Conservation (phyloP, 2,797 vertebrate genomes). For the Rhabdophis nuchalis region DNA sequence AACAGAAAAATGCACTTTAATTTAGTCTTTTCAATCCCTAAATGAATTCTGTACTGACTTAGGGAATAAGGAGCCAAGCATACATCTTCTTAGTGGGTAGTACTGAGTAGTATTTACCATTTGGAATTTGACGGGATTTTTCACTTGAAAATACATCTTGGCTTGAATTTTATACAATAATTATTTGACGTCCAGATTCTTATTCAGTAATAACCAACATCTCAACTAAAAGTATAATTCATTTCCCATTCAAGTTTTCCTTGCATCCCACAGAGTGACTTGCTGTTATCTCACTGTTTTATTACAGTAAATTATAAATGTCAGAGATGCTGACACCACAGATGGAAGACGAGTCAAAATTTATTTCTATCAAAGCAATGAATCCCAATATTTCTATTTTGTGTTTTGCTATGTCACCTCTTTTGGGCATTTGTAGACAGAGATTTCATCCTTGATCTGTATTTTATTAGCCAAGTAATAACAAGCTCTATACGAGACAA, state of each 20-base stretch:
- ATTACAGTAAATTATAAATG: slow-evolving; percentile 32
- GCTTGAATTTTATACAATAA: background rate
- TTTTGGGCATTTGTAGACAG: background rate
- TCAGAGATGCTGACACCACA: slow-evolving; percentile 46
- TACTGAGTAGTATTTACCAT: background rate
- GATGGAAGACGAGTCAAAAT: slow-evolving; percentile 10
- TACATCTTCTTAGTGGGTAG: too few species aligned
- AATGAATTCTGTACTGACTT: background rate
- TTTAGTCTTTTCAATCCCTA: background rate
- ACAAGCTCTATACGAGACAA: background rate
- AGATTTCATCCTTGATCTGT: slow-evolving; percentile 1
- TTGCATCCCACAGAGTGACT: background rate
- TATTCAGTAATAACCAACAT: background rate
- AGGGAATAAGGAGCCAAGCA: background rate
- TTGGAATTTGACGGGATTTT: background rate
- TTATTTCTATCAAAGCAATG: slow-evolving; percentile 5
- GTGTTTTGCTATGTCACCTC: slow-evolving; percentile 5
- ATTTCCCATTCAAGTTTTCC: background rate
- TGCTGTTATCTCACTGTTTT: slow-evolving; percentile 32
- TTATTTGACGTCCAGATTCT: accelerated
- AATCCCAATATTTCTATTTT: background rate
- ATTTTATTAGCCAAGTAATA: background rate
- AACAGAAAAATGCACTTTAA: background rate
- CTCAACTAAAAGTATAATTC: slow-evolving; percentile 23
- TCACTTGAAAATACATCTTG: background rate